phyloP scores from a whole-genome alignment of 2,888 invertebrate genomes.

The Athetis lepigone region DNA sequence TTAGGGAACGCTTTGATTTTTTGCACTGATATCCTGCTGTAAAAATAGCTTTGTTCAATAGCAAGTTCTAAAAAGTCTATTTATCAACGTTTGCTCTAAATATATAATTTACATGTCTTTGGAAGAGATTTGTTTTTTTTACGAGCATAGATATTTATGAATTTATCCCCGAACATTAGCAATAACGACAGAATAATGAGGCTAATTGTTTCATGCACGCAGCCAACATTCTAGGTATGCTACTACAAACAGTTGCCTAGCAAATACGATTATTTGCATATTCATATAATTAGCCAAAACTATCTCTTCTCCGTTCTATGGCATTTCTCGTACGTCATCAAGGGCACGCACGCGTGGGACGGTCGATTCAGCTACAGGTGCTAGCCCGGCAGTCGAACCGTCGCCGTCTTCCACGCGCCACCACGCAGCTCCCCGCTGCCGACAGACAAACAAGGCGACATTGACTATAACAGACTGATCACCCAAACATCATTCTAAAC shows the following conservation, averaged over 20 bases:
- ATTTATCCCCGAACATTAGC: too few relatives aligned
- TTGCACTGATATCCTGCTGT: too few relatives aligned
- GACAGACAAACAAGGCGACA: slow-evolving; percentile 63
- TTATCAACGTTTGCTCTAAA: too few relatives aligned
- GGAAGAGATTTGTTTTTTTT: too few relatives aligned
- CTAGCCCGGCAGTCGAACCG: slow-evolving; percentile 84
- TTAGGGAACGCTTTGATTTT: too few relatives aligned
- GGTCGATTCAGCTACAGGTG: slow-evolving; percentile 90
- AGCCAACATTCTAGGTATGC: neutral
- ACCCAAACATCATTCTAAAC: slow-evolving; percentile 64
- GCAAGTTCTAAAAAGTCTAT: too few relatives aligned
- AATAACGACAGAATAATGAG: neutral
- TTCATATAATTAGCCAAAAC: slow-evolving; percentile 48
- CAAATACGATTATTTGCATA: slow-evolving; percentile 17
- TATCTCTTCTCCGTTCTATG: slow-evolving; percentile 68
- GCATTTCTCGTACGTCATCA: slow-evolving; percentile 84
- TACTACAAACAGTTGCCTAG: neutral
- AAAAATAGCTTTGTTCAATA: too few relatives aligned
- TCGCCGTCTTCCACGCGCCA: slow-evolving; percentile 72
- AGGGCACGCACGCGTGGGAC: slow-evolving; percentile 87
- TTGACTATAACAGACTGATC: slow-evolving; percentile 76
- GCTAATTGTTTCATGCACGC: neutral
- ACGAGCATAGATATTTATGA: too few relatives aligned
- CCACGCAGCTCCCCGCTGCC: slow-evolving; percentile 49
- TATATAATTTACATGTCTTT: too few relatives aligned